phyloP scores from a whole-genome alignment of 2,797 vertebrate species.

The Spinus pinus region DNA sequence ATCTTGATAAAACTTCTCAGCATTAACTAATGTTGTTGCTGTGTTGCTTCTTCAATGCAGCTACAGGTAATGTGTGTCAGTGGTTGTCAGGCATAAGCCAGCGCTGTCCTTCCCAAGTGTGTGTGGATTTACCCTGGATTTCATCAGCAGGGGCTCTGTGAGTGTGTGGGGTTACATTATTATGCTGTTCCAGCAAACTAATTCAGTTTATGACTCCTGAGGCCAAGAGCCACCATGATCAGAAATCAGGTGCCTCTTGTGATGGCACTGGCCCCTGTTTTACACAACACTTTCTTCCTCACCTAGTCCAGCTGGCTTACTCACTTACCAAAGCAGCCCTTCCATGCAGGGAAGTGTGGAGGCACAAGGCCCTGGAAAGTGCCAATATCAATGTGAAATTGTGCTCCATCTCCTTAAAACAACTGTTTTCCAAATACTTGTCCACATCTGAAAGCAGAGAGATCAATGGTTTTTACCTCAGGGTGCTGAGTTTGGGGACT shows the following conservation, averaged over 20 bases:
- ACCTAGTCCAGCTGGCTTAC: not conserved
- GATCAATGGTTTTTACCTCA: not conserved
- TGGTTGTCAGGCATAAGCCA: not conserved
- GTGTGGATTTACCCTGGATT: not conserved
- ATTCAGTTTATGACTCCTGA: not conserved
- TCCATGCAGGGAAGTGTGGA: not conserved
- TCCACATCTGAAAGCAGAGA: not conserved
- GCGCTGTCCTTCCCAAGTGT: not conserved
- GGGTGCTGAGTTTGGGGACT: not conserved
- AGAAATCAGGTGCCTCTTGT: not conserved
- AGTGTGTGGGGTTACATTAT: not conserved
- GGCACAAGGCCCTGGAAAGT: not conserved
- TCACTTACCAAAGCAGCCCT: not conserved
- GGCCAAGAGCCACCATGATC: accelerated
- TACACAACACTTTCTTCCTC: not conserved
- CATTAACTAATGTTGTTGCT: not conserved
- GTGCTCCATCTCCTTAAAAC: not conserved
- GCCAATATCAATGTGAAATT: not conserved
- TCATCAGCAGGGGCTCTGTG: not conserved
- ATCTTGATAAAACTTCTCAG: not conserved
- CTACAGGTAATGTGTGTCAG: not conserved
- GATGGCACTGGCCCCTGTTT: not conserved
- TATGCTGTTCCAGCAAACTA: not conserved
- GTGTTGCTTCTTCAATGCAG: not conserved
- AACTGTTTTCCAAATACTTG: not conserved